Evolutionary conservation across 1,140 invertebrate species (phyloP), one percentile per base, ranked within the genome.

Genomic region (Brachionus sp.): DNA sequence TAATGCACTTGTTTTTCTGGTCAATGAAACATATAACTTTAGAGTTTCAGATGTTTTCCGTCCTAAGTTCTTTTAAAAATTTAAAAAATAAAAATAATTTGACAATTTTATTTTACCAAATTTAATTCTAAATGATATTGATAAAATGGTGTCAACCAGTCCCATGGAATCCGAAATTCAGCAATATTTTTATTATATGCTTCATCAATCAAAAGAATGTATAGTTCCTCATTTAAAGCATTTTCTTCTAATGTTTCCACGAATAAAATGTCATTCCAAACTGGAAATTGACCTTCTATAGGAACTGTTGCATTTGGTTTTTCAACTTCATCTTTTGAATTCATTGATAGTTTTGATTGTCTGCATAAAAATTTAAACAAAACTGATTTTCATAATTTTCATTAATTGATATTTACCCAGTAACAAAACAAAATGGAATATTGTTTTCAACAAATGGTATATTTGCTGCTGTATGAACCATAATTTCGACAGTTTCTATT

Each of bases 261-360:
- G 42, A 66, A 82, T 42, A 82, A 33, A 16, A 82, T 29, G n/a
- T 82, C 78, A 66, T 82, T 82, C 78, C 78, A 82, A 23, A 66
- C 53, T 33, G 78, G 78, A 39, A 44, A 82, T 16, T 33, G 53
- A 3, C 78, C 66, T 39, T 66, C 37, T 13, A 82, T 10, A 16
- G 57, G 35, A 2, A 66, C 57, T 6, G 78, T 82, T 29, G 78
- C 78, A 50, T 82, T 82, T 23, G 57, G 53, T 35, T 37, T 66
- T 50, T 82, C 62, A 2, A 50, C 78, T 12, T 33, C 57, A 66
- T 68, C 44, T 9, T 35, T 57, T 1, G 78, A 35, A 12, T 37
- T 39, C 57, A 82, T n/a, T n/a, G 78, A 66, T 3, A 16, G 19
- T 10, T 42, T 64, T 29, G 53, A 66, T 29, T 82, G 78, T 19